Evolutionary conservation across 2,113 vertebrate genomes (phyloP), one percentile per base, ranked within the genome.

Genomic region (Cyprichromis sp.): DNA sequence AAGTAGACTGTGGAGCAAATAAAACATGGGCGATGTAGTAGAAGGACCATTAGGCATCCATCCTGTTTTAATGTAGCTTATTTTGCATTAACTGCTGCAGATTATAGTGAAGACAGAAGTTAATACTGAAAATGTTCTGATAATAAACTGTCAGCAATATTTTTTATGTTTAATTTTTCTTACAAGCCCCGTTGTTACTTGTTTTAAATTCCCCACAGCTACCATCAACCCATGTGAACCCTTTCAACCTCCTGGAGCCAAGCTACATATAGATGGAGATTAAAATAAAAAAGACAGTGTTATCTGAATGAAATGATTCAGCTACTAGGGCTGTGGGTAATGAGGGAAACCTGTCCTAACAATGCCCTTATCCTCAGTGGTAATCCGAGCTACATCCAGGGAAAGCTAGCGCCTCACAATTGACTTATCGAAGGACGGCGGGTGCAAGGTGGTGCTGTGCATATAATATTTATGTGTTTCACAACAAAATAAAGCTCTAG

Each of bases 311-410:
- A 88, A 89, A 76, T 17, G 21, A 24, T 78, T 87, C 40, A 55
- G 19, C 45, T 31, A 36, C 29, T 80, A 80, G 66, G 21, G 84
- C 55, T 82, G 19, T 17, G 54, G 73, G 24, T 80, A 80, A 90
- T 89, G 89, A 93, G 86, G 80, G 87, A 87, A 89, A 84, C 84
- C 87, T 90, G 88, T 50, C 76, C 57, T 85, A 73, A 93, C 86
- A 92, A 91, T 81, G 54, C 66, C n/a, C 81, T 63, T 82, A 92
- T 86, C 90, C 90, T 92, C 92, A 36, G 61, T 42, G 87, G 90
- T 87, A 90, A 95, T 94, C 83, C 80, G 63, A 90, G 38, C 26
- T 87, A 24, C 66, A 73, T 82, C 80, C 4, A 6, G 80, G 79
- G 89, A 90, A 86, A 87, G 55, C 54, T 29, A 19, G 57, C 63